Base-by-base conservation (phyloP, 2,797 vertebrate genomes). In the Atherinosoma microstoma region DNA sequence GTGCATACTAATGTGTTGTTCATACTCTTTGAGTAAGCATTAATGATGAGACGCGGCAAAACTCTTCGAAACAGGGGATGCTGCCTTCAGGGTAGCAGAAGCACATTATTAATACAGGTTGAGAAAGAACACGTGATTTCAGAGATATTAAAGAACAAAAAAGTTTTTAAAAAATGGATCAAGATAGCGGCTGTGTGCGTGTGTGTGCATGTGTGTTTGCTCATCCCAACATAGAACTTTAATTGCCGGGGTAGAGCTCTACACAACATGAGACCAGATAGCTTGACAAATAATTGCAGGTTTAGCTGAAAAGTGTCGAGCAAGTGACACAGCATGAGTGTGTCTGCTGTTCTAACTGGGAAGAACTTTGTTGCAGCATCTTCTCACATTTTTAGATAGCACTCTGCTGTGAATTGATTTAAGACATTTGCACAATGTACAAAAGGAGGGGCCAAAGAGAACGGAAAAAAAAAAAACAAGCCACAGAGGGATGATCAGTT, bases 201-300 rank as follows among this genome's bases (percentile, higher is more conserved):
- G 51, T 69, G 63, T 68, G 67, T 76, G 47, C 59, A 54, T 70
- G 64, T 67, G 54, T 72, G 45, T 70, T 65, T 24, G 70, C 68
- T 87, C 73, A 87, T 85, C 90, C 90, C 80, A 92, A 92, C 91
- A 92, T 92, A 93, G 91, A 90, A 82, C 90, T 84, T 86, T 91
- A 93, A 93, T 93, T 94, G 90, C 72, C 51, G 78, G 86, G 86
- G 53, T 60, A 74, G 78, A 85, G 84, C 74, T 47, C 73, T 58
- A 85, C 81, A 75, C 88, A 84, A 80, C 79, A 87, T 75, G 72
- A 84, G 83, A 89, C 78, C 58, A 86, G 91, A 90, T 84, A 80
- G 82, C 87, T 83, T 92, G 91, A 92, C 91, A 91, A 91, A 93
- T 93, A 94, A 94, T 93, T 92, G 81, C 82, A 87, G 88, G 91